Evolutionary conservation across 2,888 invertebrate species (phyloP).

Genomic region (Harpalus rufipes): DNA sequence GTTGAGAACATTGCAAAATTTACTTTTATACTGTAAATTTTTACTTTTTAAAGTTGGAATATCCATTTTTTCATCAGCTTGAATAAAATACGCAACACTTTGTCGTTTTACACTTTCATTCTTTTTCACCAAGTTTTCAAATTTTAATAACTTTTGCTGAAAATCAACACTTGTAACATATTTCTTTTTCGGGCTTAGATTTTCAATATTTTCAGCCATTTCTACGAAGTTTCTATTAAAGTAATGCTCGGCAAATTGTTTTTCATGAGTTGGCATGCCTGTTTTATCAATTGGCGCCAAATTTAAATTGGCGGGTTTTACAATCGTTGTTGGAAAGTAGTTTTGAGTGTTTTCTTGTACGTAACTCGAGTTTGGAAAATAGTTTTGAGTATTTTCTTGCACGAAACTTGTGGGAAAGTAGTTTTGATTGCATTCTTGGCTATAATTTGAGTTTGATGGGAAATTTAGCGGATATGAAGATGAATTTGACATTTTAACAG

Average conservation of each 20-base stretch:
- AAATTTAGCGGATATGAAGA: not conserved
- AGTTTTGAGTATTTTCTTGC: too few relatives aligned
- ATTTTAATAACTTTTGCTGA: slow-evolving; percentile 75
- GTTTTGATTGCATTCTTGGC: too few relatives aligned
- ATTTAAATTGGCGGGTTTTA: too few relatives aligned
- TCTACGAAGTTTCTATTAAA: too few relatives aligned
- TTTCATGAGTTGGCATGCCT: too few relatives aligned
- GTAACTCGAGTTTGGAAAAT: too few relatives aligned
- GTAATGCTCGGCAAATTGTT: too few relatives aligned
- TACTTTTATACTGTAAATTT: slow-evolving; percentile 79
- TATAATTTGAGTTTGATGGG: not conserved
- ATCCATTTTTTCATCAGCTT: slow-evolving; percentile 76
- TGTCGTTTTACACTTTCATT: slow-evolving; percentile 69
- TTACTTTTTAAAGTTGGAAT: slow-evolving; percentile 80
- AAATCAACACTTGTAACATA: slow-evolving; percentile 74
- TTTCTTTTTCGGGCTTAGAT: slow-evolving; percentile 69
- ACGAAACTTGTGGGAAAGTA: too few relatives aligned
- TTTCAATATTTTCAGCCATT: slow-evolving; percentile 34
- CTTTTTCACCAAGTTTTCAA: slow-evolving; percentile 73
- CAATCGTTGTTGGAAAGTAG: too few relatives aligned
- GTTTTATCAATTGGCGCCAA: too few relatives aligned
- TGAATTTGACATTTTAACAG: slow-evolving; percentile 29
- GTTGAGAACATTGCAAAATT: slow-evolving; percentile 76
- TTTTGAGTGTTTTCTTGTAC: too few relatives aligned
- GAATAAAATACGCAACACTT: slow-evolving; percentile 75